These are phyloP conservation scores for Epicampocera succincta DNA, from an alignment of 2,888 invertebrate species.

Conservation along the genomic window DNA sequence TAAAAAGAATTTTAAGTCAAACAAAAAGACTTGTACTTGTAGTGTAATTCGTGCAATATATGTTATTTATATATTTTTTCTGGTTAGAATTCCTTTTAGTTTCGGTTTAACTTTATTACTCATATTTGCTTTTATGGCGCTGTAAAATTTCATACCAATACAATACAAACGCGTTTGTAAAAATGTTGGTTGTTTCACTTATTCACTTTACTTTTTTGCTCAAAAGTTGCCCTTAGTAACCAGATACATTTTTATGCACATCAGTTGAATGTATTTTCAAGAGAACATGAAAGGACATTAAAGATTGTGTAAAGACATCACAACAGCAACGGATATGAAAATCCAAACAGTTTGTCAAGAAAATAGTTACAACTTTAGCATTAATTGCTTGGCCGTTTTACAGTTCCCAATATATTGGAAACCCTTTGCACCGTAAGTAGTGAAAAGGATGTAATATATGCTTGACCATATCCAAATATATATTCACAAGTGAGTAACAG, in stretches of 20 bases:
- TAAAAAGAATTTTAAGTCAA: too few species aligned
- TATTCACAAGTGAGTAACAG: too few species aligned
- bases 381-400: too few species aligned
- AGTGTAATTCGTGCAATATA: not conserved
- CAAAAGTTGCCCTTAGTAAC: slow-evolving; percentile 30
- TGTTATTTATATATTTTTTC: not conserved
- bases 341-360: not conserved
- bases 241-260: not conserved
- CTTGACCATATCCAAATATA: too few species aligned
- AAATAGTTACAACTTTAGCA: too few species aligned
- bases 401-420: too few species aligned
- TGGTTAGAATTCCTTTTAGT: not conserved
- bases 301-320: slow-evolving; percentile 40
- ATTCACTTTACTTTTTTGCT: not conserved
- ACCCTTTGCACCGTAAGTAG: too few species aligned
- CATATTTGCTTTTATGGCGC: slow-evolving; percentile 34
- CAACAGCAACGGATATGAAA: slow-evolving; percentile 1
- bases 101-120: not conserved
- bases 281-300: slow-evolving; percentile 36
- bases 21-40: too few species aligned
- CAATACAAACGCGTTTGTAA: slow-evolving; percentile 16
- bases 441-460: too few species aligned
- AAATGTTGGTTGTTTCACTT: not conserved
- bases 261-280: slow-evolving; percentile 19
- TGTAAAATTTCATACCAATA: slow-evolving; percentile 12